phyloP scores from a whole-genome alignment of 2,888 invertebrate genomes.

The Cephalotes varians region DNA sequence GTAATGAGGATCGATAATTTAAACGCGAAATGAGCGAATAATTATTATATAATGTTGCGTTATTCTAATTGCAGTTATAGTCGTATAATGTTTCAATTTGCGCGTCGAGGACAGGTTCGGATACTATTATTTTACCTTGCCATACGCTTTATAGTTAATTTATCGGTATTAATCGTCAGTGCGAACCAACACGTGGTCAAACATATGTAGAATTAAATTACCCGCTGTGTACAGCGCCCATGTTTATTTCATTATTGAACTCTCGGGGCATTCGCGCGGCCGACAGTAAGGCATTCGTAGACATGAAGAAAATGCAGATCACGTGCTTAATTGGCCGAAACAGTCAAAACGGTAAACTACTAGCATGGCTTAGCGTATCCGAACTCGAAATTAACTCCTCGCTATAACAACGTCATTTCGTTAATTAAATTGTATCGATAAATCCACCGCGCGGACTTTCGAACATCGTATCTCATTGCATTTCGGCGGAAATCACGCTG shows the following conservation, averaged over 20 bases:
- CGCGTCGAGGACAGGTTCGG: background rate
- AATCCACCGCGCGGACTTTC: background rate
- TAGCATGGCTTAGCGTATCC: constrained; percentile 33
- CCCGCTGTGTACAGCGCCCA: constrained; percentile 78
- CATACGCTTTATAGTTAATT: constrained; percentile 36
- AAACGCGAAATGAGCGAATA: constrained; percentile 16
- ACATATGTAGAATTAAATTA: constrained; percentile 61
- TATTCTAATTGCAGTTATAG: constrained; percentile 29
- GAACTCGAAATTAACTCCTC: constrained; percentile 56
- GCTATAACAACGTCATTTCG: constrained; percentile 51
- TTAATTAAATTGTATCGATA: constrained; percentile 69
- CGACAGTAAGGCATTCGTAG: constrained; percentile 26
- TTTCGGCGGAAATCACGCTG: background rate
- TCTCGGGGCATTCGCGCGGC: constrained; percentile 66
- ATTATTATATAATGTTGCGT: constrained; percentile 16
- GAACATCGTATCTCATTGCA: constrained; percentile 15
- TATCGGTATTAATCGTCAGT: constrained; percentile 50
- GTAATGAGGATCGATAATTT: constrained; percentile 17
- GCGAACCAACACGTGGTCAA: constrained; percentile 47
- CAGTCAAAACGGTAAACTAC: constrained; percentile 67
- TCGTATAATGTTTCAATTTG: constrained; percentile 33
- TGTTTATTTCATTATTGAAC: constrained; percentile 80
- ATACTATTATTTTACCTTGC: constrained; percentile 32
- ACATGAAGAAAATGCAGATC: constrained; percentile 76
- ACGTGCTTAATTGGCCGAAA: constrained; percentile 79